Evolutionary conservation across 2,888 invertebrate species (phyloP).

Genomic region (Amblyjoppa fuscipennis): DNA sequence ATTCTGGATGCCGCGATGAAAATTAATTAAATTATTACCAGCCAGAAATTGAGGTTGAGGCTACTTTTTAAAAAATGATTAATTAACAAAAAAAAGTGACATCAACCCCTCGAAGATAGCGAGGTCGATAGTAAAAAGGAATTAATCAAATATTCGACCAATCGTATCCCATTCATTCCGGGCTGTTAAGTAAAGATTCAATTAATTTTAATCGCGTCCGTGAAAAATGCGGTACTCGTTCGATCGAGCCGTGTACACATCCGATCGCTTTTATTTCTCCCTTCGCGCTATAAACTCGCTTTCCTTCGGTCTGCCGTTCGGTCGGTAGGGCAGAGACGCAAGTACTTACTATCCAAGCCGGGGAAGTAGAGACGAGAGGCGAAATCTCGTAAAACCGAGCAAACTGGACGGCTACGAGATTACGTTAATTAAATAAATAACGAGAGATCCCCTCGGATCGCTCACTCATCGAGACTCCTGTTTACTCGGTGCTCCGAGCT

Average conservation of each 20-base stretch:
- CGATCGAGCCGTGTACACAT: constrained; percentile 19
- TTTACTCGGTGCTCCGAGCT: constrained; percentile 39
- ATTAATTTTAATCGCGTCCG: constrained; percentile 22
- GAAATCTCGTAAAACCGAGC: constrained; percentile 56
- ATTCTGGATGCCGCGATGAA: neutral
- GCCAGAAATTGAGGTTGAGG: too few species aligned
- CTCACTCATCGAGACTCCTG: constrained; percentile 36
- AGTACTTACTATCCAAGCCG: constrained; percentile 28
- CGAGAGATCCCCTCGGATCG: constrained; percentile 40
- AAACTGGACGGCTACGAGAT: constrained; percentile 53
- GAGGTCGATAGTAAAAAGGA: neutral
- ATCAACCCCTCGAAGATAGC: too few species aligned
- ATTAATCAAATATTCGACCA: neutral
- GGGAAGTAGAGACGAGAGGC: constrained; percentile 10
- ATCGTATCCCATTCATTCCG: constrained; percentile 11
- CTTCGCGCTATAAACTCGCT: constrained; percentile 42
- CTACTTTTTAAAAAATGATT: too few species aligned
- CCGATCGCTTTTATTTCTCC: constrained; percentile 43
- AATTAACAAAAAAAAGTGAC: too few species aligned
- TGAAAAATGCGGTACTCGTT: constrained; percentile 12
- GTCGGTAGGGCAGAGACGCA: constrained; percentile 8
- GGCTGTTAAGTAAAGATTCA: constrained; percentile 26
- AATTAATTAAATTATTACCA: neutral
- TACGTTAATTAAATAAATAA: constrained; percentile 65
- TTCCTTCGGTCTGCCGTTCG: constrained; percentile 29